phyloP scores from a whole-genome alignment of 2,888 invertebrate genomes.

The Lasioglossum malachurum region DNA sequence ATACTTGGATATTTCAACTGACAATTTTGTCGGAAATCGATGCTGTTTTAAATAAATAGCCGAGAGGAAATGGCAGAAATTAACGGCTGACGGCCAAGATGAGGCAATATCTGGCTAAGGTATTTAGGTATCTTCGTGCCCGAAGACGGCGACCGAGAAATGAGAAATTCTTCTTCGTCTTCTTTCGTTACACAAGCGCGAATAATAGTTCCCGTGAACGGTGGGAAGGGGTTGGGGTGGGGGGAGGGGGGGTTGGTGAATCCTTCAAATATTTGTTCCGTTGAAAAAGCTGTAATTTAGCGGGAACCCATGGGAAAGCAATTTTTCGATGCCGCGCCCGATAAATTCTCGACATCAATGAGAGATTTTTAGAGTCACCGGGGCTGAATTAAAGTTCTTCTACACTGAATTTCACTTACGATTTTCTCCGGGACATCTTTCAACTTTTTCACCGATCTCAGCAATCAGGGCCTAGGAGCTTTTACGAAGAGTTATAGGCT shows the following conservation, averaged over 20 bases:
- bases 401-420: slow-evolving; percentile 52
- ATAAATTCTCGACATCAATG: slow-evolving; percentile 42
- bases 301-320: slow-evolving; percentile 5
- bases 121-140: not conserved
- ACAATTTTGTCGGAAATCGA: not conserved
- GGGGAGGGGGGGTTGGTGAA: not conserved
- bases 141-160: not conserved
- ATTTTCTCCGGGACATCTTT: slow-evolving; percentile 22
- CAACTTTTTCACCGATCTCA: slow-evolving; percentile 42
- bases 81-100: not conserved
- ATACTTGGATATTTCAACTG: not conserved
- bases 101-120: slow-evolving; percentile 3
- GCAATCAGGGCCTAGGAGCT: slow-evolving; percentile 30
- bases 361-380: slow-evolving; percentile 20
- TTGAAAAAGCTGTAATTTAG: slow-evolving; percentile 35
- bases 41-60: not conserved
- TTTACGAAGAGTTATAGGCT: slow-evolving; percentile 40
- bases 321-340: slow-evolving; percentile 25
- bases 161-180: slow-evolving; percentile 23
- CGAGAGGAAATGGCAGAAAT: not conserved
- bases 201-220: slow-evolving; percentile 33
- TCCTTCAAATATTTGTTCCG: slow-evolving; percentile 49
- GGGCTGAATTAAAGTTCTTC: slow-evolving; percentile 32
- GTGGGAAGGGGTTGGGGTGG: not conserved
- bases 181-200: not conserved